Evolutionary conservation across 2,113 vertebrate genomes (phyloP).

Genomic region (Ochotona princeps): DNA sequence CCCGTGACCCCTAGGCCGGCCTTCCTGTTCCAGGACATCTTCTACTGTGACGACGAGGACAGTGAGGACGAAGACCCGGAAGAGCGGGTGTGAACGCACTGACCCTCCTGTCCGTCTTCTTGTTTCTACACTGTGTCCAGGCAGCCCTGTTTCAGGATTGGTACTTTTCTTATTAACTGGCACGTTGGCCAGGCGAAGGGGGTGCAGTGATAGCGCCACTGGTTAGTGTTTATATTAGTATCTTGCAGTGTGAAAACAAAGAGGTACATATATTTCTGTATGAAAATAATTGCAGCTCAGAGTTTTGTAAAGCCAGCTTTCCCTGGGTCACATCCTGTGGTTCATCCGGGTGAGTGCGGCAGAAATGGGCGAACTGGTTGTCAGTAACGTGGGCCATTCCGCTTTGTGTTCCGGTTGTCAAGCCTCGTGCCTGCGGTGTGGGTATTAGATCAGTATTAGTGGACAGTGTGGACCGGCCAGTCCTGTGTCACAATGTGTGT

Average conservation of each 20-base stretch:
- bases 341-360: rapidly evolving
- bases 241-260: not conserved
- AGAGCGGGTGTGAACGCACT: not conserved
- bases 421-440: rapidly evolving
- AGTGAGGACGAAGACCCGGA: conserved; percentile 53
- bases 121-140: no score
- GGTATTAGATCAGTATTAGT: rapidly evolving
- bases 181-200: no score
- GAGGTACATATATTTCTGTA: rapidly evolving
- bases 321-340: rapidly evolving
- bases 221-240: no score
- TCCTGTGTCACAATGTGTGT: rapidly evolving
- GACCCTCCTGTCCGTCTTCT: no score
- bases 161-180: not conserved
- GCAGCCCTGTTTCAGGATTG: not conserved
- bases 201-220: rapidly evolving
- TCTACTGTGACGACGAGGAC: conserved; percentile 69
- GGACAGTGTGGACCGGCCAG: not conserved
- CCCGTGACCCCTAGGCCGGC: not conserved
- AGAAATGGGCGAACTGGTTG: rapidly evolving
- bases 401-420: no score
- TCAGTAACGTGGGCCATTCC: rapidly evolving
- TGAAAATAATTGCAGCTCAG: rapidly evolving
- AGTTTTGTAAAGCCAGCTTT: rapidly evolving
- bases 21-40: conserved; percentile 83